Percentiles rank a stretch among this genome's conserved stretches.
Conservation (phyloP, 1,140 invertebrate species). For the Wasmannia auropunctata region DNA sequence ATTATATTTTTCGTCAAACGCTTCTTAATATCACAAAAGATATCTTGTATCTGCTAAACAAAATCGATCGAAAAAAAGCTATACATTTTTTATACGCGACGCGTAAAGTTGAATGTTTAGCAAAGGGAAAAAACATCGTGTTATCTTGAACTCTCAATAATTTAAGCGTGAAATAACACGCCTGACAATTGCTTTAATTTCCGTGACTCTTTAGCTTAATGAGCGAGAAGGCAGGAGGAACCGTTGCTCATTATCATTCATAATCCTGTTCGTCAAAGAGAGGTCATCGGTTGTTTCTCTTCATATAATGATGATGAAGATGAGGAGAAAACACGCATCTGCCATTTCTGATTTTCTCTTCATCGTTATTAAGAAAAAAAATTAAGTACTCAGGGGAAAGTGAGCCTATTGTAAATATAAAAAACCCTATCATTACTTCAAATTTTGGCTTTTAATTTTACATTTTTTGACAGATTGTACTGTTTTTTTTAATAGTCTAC, state of each 20-base stretch:
- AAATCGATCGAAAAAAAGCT: not conserved
- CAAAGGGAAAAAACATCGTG: not conserved
- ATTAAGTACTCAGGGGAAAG: conserved; percentile 1
- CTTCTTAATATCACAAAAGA: not conserved
- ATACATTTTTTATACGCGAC: not conserved
- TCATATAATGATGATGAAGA: conserved; percentile 53
- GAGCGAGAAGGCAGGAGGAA: conserved; percentile 35
- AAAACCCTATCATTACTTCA: not conserved
- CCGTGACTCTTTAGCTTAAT: conserved; percentile 44
- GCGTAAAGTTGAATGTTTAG: not conserved
- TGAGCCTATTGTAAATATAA: not conserved
- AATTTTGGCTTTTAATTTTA: not conserved
- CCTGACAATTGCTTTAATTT: conserved; percentile 49
- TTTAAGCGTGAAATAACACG: conserved; percentile 12
- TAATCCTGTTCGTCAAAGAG: conserved; percentile 50
- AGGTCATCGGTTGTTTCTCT: conserved; percentile 46
- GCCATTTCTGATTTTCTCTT: conserved; percentile 10
- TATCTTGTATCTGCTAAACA: not conserved
- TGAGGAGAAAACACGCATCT: conserved; percentile 60
- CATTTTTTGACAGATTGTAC: not conserved
- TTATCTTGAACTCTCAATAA: not conserved
- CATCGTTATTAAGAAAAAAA: conserved; percentile 24
- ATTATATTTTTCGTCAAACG: not conserved
- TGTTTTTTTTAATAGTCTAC: not conserved
- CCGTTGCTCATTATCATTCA: conserved; percentile 48